A percentile compares a stretch with the other conserved stretches of the same genome.
phyloP scores from a whole-genome alignment of 2,888 invertebrate genomes.

The Xanthia togata region DNA sequence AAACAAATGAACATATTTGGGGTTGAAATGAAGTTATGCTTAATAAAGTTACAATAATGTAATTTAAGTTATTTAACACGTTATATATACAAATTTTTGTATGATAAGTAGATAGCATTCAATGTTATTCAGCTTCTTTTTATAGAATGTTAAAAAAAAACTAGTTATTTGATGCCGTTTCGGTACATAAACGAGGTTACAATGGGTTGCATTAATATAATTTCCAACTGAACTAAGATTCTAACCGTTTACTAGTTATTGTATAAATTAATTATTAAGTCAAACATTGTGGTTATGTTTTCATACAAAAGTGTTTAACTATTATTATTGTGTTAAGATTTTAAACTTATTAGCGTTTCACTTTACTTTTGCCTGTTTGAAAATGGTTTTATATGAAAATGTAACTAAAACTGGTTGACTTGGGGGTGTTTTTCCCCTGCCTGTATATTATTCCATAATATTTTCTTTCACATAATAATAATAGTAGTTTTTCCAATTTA shows the following conservation, averaged over 20 bases:
- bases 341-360: conserved; percentile 60
- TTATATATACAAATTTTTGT: conserved; percentile 83
- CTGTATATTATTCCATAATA: conserved; percentile 73
- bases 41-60: conserved; percentile 74
- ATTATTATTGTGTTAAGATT: conserved; percentile 57
- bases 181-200: conserved; percentile 58
- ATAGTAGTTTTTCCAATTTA: conserved; percentile 71
- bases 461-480: conserved; percentile 72
- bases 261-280: conserved; percentile 64
- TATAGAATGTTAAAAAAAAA: conserved; percentile 61
- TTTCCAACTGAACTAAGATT: conserved; percentile 66
- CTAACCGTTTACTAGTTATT: conserved; percentile 67
- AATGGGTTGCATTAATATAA: conserved; percentile 64
- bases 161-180: conserved; percentile 65
- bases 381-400: conserved; percentile 61
- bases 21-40: conserved; percentile 68
- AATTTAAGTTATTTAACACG: conserved; percentile 83
- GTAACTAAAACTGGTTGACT: conserved; percentile 52
- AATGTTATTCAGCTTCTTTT: conserved; percentile 71
- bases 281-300: conserved; percentile 60
- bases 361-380: conserved; percentile 51
- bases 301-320: conserved; percentile 59
- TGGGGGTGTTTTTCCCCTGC: conserved; percentile 43
- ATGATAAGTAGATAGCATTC: conserved; percentile 88
- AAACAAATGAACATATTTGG: conserved; percentile 52